phyloP scores from a whole-genome alignment of 2,797 vertebrate genomes.

The Propithecus perrieri region DNA sequence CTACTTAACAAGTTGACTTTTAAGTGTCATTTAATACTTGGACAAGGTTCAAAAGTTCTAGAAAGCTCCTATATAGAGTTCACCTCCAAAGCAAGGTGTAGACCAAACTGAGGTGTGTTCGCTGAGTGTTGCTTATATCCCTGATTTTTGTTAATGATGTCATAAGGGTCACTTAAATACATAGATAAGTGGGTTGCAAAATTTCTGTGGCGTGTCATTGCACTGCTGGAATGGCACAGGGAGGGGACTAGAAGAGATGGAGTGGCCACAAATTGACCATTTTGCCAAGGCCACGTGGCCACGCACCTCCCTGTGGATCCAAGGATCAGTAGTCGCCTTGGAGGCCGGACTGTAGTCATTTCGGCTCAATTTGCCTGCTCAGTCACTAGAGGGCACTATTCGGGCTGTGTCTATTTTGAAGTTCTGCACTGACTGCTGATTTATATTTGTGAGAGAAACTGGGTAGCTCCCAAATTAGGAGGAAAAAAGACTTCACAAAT shows the following conservation, averaged over 20 bases:
- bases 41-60: neutral
- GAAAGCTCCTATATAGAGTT: neutral
- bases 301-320: neutral
- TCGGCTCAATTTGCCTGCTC: neutral
- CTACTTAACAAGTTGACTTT: neutral
- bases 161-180: neutral
- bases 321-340: too few species aligned
- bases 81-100: neutral
- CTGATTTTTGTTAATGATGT: neutral
- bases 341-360: neutral
- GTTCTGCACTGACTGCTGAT: neutral
- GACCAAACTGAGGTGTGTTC: neutral
- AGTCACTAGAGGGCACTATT: constrained; percentile 79
- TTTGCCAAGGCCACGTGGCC: neutral
- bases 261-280: neutral
- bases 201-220: neutral
- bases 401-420: constrained; percentile 26
- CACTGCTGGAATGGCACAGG: neutral
- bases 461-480: neutral
- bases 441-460: neutral
- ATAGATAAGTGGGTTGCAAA: neutral
- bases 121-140: neutral
- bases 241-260: neutral
- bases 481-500: neutral
- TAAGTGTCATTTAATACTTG: neutral